These are phyloP conservation scores for Menura novaehollandiae DNA, from an alignment of 2,113 vertebrate genomes.

Conservation along the genomic window DNA sequence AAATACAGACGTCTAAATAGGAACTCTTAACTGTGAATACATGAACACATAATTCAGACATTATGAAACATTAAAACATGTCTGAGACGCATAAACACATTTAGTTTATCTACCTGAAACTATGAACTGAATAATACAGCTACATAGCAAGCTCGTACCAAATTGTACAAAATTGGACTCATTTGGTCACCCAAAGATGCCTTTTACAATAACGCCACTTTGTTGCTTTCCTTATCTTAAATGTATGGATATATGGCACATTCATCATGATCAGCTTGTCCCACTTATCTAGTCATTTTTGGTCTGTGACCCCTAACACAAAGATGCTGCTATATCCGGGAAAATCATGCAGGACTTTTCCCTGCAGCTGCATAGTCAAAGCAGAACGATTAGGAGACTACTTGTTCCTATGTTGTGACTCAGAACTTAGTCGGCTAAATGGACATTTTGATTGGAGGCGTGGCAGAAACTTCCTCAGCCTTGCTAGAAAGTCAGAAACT, in stretches of 20 bases:
- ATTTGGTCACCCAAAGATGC: background rate
- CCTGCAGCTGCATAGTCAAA: background rate
- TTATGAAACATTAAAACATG: background rate
- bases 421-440: background rate
- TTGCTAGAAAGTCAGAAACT: background rate
- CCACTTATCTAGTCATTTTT: background rate
- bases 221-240: background rate
- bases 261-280: background rate
- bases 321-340: background rate
- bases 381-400: background rate
- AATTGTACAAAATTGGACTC: background rate
- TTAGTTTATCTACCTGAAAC: background rate
- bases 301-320: background rate
- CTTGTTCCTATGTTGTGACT: background rate
- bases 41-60: background rate
- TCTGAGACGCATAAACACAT: background rate
- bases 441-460: background rate
- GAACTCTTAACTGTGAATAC: background rate
- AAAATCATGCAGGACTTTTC: background rate
- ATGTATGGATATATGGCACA: background rate
- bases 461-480: background rate
- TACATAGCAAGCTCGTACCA: background rate
- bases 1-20: background rate
- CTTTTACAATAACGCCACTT: background rate
- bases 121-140: background rate